phyloP scores from a whole-genome alignment of 2,888 invertebrate genomes.

The Apamea crenata region DNA sequence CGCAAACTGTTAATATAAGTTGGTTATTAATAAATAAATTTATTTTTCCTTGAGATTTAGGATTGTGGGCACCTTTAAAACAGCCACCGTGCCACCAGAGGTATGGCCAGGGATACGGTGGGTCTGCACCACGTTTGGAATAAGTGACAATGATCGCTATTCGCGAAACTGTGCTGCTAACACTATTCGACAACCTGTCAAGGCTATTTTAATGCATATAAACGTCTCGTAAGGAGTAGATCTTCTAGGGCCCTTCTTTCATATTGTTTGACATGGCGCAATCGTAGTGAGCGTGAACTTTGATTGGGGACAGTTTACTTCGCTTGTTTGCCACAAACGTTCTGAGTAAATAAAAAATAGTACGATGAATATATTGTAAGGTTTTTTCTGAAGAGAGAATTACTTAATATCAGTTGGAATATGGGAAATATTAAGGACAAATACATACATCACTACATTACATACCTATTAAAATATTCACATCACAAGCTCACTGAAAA shows the following conservation, averaged over 20 bases:
- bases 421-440: neutral
- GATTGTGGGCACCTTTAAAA: too few relatives aligned
- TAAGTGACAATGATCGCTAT: too few relatives aligned
- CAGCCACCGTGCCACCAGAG: too few relatives aligned
- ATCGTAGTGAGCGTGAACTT: slow-evolving; percentile 23
- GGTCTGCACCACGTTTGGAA: too few relatives aligned
- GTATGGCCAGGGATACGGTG: too few relatives aligned
- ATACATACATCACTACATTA: neutral
- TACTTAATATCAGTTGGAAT: neutral
- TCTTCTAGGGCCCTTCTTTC: slow-evolving; percentile 15
- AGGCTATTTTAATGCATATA: neutral
- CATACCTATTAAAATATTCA: neutral
- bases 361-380: neutral
- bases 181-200: neutral
- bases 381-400: neutral
- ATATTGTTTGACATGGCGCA: neutral
- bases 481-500: neutral
- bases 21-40: too few relatives aligned
- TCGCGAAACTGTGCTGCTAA: too few relatives aligned
- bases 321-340: slow-evolving; percentile 36
- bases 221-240: neutral
- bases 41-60: neutral
- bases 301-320: slow-evolving; percentile 52
- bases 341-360: neutral
- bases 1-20: too few relatives aligned